Evolutionary conservation across 2,888 invertebrate species (phyloP).

Genomic region (Eilema sororculum): DNA sequence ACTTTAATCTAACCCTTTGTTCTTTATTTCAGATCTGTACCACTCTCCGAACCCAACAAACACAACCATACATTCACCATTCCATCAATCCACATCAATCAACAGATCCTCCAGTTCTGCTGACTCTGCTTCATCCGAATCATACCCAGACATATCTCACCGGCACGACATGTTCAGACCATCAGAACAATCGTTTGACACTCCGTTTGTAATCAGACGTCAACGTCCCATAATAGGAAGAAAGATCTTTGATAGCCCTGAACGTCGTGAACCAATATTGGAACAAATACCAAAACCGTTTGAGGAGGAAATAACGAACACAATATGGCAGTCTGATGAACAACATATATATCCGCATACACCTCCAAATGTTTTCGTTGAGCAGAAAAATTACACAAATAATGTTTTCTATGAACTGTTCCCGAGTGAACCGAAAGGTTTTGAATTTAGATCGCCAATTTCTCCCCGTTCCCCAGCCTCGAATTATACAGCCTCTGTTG

Average conservation of each 20-base stretch:
- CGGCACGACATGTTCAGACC: slow-evolving; percentile 27
- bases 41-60: slow-evolving; percentile 40
- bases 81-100: slow-evolving; percentile 56
- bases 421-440: slow-evolving; percentile 61
- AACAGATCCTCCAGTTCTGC: slow-evolving; percentile 74
- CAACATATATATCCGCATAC: slow-evolving; percentile 40
- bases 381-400: slow-evolving; percentile 30
- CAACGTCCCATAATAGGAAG: slow-evolving; percentile 73
- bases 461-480: slow-evolving; percentile 41
- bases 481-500: slow-evolving; percentile 22
- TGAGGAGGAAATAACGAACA: slow-evolving; percentile 29
- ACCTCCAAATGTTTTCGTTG: slow-evolving; percentile 49
- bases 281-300: slow-evolving; percentile 36
- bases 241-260: slow-evolving; percentile 62
- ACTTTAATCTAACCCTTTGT: no score
- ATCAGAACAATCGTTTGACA: slow-evolving; percentile 35
- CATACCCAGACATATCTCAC: slow-evolving; percentile 62
- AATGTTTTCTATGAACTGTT: slow-evolving; percentile 68
- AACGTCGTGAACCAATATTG: slow-evolving; percentile 33
- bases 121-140: slow-evolving; percentile 78
- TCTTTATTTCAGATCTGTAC: slow-evolving; percentile 57
- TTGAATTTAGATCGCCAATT: slow-evolving; percentile 57
- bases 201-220: slow-evolving; percentile 50
- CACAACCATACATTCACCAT: slow-evolving; percentile 48
- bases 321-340: slow-evolving; percentile 45